These are phyloP conservation scores for Regulus satrapa DNA, from an alignment of 2,113 vertebrate species.

Conservation along the genomic window DNA sequence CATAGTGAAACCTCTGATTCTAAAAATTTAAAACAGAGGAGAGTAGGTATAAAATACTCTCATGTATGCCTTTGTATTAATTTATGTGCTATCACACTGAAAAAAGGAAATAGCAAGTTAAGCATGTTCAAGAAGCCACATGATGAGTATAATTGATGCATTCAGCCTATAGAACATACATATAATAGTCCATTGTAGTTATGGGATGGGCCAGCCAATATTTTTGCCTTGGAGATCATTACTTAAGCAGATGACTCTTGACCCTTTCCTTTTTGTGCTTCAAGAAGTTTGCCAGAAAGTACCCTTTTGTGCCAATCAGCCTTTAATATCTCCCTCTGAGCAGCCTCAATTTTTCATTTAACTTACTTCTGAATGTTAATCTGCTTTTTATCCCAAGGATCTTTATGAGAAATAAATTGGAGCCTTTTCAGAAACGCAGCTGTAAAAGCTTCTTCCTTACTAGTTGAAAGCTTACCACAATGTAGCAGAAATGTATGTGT, in stretches of 20 bases:
- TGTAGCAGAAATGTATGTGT: not conserved
- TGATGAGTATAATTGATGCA: conserved; percentile 44
- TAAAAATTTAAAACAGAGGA: conserved; percentile 31
- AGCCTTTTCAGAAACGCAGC: conserved; percentile 27
- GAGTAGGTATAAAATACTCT: conserved; percentile 13
- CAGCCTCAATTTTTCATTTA: conserved; percentile 46
- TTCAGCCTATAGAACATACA: conserved; percentile 47
- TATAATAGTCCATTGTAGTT: conserved; percentile 54
- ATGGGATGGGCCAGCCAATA: conserved; percentile 8
- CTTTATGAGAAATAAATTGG: conserved; percentile 56
- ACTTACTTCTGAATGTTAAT: conserved; percentile 61
- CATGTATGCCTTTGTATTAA: conserved; percentile 28
- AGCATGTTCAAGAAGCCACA: conserved; percentile 23
- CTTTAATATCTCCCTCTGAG: conserved; percentile 43
- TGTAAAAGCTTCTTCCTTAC: conserved; percentile 16
- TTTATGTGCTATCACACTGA: conserved; percentile 26
- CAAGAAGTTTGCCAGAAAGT: conserved; percentile 68
- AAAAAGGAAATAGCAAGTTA: conserved; percentile 44
- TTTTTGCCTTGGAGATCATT: conserved; percentile 60
- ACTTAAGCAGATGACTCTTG: conserved; percentile 68
- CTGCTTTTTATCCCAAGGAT: conserved; percentile 57
- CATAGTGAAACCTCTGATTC: not conserved
- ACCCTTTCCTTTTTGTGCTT: conserved; percentile 58
- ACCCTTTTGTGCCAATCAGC: conserved; percentile 49
- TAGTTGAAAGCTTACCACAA: conserved; percentile 43